phyloP scores from a whole-genome alignment of 2,888 invertebrate genomes.

The Idaea dimidiata region DNA sequence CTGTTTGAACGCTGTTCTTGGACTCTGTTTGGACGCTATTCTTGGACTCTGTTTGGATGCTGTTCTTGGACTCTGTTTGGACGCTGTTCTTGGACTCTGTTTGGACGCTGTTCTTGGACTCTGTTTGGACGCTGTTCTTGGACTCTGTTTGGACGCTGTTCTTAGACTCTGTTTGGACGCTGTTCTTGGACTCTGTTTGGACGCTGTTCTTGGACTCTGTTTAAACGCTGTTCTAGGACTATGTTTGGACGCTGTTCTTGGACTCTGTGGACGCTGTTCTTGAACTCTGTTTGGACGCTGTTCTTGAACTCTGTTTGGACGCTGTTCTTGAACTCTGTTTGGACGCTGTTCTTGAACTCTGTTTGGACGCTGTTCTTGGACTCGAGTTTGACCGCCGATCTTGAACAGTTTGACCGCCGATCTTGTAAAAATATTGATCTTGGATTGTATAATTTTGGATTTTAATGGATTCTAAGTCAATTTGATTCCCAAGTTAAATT shows the following conservation, averaged over 20 bases:
- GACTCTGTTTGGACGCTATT: background rate
- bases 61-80: background rate
- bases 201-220: background rate
- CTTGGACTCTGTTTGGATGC: background rate
- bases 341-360: background rate
- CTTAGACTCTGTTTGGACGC: background rate
- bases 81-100: background rate
- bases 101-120: background rate
- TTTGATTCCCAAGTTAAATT: slow-evolving; percentile 9
- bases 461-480: slow-evolving; percentile 6
- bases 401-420: background rate
- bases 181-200: background rate
- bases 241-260: no score
- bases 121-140: background rate
- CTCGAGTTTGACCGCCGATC: background rate
- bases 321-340: background rate
- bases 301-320: no score
- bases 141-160: background rate
- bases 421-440: background rate
- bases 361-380: background rate
- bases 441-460: background rate
- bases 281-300: no score
- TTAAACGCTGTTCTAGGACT: no score
- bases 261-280: no score
- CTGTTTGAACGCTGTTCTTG: background rate